Conservation (phyloP, 2,113 vertebrate species). For the Ptilorrhoa leucosticta region DNA sequence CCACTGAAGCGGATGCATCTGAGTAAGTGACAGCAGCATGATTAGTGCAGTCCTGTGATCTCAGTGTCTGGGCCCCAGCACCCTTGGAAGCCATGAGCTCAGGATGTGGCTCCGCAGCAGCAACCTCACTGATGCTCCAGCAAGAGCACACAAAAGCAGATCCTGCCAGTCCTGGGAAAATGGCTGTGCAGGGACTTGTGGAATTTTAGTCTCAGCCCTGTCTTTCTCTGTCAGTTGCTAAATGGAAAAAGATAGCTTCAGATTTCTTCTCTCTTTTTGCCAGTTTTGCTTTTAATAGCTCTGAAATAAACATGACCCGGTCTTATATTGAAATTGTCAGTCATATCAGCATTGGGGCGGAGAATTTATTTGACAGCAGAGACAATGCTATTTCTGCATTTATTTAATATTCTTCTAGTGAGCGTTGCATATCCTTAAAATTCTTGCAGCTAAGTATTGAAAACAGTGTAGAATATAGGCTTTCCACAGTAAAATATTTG, state of each 20-base stretch:
- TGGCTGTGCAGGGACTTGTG: not conserved
- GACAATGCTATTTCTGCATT: not conserved
- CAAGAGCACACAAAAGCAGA: accelerated
- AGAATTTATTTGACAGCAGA: not conserved
- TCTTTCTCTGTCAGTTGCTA: not conserved
- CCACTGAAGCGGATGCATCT: not conserved
- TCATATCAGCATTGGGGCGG: not conserved
- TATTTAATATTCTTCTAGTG: not conserved
- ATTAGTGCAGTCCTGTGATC: not conserved
- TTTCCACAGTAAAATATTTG: not conserved
- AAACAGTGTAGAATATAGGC: not conserved
- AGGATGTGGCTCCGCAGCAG: not conserved
- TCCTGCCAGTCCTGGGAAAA: not conserved
- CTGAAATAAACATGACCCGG: not conserved
- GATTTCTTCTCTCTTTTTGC: not conserved
- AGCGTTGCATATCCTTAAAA: not conserved
- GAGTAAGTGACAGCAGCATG: not conserved
- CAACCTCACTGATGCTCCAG: not conserved
- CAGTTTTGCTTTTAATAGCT: slow-evolving; percentile 15
- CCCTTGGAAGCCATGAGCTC: not conserved
- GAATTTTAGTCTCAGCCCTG: not conserved
- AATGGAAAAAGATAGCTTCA: not conserved
- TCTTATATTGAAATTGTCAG: not conserved
- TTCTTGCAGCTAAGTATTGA: not conserved
- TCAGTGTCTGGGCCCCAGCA: not conserved